phyloP scores from a whole-genome alignment of 2,113 vertebrate genomes.

The Picathartes gymnocephalus region DNA sequence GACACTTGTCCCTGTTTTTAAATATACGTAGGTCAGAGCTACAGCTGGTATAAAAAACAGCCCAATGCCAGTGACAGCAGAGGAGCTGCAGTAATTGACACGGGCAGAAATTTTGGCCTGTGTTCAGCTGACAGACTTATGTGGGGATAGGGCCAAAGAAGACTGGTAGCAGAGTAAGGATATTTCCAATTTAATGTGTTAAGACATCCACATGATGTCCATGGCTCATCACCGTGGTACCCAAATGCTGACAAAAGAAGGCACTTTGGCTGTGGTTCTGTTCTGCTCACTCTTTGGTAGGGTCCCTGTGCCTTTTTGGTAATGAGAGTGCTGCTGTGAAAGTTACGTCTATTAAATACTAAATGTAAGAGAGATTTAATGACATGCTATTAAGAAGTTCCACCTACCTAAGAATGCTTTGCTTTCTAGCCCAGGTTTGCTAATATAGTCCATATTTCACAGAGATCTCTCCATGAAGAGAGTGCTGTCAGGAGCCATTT shows the following conservation, averaged over 20 bases:
- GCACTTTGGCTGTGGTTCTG: background rate
- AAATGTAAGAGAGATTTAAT: constrained; percentile 30
- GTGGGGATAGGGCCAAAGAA: background rate
- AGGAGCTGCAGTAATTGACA: background rate
- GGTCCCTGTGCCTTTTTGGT: background rate
- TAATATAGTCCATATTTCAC: constrained; percentile 31
- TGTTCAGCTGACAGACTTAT: background rate
- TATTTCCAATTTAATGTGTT: background rate
- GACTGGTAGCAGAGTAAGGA: background rate
- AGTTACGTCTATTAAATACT: constrained; percentile 14
- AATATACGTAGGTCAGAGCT: background rate
- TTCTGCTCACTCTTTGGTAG: background rate
- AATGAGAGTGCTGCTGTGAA: background rate
- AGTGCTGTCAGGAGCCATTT: constrained; percentile 17
- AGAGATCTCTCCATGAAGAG: background rate
- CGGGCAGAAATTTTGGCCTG: background rate
- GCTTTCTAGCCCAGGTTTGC: constrained; percentile 23
- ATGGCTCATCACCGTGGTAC: background rate
- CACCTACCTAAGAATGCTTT: constrained; percentile 22
- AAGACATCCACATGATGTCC: background rate
- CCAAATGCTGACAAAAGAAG: background rate
- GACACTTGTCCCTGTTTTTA: constrained; percentile 22
- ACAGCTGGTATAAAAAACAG: constrained; percentile 8
- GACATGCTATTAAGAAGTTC: constrained; percentile 29
- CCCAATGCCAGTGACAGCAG: background rate